These are phyloP conservation scores for Eristalis tenax DNA, from an alignment of 2,888 invertebrate genomes.

Conservation along the genomic window DNA sequence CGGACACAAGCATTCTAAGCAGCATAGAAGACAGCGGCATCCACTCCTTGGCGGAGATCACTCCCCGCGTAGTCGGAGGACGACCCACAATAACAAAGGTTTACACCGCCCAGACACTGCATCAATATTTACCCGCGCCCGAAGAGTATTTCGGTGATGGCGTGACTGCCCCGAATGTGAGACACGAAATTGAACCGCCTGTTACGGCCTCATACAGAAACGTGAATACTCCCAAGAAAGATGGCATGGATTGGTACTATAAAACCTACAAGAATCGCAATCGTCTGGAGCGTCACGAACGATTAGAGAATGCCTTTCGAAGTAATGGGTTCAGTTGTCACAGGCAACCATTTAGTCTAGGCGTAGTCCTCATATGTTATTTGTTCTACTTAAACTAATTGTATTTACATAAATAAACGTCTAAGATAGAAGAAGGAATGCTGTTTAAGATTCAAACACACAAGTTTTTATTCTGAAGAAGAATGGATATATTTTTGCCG, in stretches of 20 bases:
- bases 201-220: slow-evolving; percentile 78
- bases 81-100: slow-evolving; percentile 85
- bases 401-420: neutral
- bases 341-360: neutral
- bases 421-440: neutral
- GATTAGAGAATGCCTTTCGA: slow-evolving; percentile 54
- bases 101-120: slow-evolving; percentile 76
- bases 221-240: slow-evolving; percentile 82
- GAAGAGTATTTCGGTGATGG: slow-evolving; percentile 79
- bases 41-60: slow-evolving; percentile 61
- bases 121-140: slow-evolving; percentile 78
- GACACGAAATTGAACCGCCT: slow-evolving; percentile 65
- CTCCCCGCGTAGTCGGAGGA: slow-evolving; percentile 80
- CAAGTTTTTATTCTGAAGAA: too few species aligned
- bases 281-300: slow-evolving; percentile 55
- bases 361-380: slow-evolving; percentile 31
- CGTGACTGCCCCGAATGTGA: slow-evolving; percentile 33
- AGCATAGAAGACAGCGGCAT: slow-evolving; percentile 30
- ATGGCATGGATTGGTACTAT: slow-evolving; percentile 89
- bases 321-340: neutral
- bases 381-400: slow-evolving; percentile 49
- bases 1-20: slow-evolving; percentile 33
- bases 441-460: too few species aligned
- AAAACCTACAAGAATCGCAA: slow-evolving; percentile 56
- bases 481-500: too few species aligned